Evolutionary conservation across 2,113 vertebrate species (phyloP).

Genomic region (Apteryx mantelli): DNA sequence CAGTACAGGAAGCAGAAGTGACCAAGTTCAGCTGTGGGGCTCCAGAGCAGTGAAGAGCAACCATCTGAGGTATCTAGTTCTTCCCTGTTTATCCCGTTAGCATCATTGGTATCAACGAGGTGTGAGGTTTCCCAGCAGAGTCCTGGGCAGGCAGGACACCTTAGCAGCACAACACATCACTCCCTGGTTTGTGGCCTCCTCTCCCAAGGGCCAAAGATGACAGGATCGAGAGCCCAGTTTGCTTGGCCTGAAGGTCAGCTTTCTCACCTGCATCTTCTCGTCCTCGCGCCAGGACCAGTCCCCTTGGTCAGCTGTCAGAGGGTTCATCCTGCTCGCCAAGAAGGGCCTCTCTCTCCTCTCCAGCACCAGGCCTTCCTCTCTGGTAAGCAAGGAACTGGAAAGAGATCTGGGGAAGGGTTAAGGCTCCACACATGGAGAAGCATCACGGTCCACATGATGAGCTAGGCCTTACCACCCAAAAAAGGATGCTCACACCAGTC

Average conservation of each 20-base stretch:
- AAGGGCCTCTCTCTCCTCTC: constrained; percentile 58
- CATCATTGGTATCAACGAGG: neutral
- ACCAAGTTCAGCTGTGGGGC: neutral
- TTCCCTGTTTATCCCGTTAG: neutral
- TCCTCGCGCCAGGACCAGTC: rapidly evolving
- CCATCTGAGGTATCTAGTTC: neutral
- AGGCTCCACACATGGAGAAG: neutral
- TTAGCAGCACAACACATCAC: neutral
- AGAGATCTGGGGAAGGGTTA: constrained; percentile 75
- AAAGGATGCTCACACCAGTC: neutral
- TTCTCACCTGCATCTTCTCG: neutral
- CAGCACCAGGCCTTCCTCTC: rapidly evolving
- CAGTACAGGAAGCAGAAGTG: neutral
- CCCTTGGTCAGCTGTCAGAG: constrained; percentile 45
- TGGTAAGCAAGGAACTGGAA: constrained; percentile 76
- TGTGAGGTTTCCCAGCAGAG: neutral
- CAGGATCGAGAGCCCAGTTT: rapidly evolving
- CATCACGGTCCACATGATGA: rapidly evolving
- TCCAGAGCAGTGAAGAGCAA: rapidly evolving
- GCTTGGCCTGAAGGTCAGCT: rapidly evolving
- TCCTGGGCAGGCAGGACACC: neutral
- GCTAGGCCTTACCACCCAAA: neutral
- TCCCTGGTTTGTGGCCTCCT: neutral
- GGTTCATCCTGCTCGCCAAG: neutral
- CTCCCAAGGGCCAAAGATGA: neutral